Evolutionary conservation across 2,797 vertebrate species (phyloP).

Genomic region (Nannoperca obscura): DNA sequence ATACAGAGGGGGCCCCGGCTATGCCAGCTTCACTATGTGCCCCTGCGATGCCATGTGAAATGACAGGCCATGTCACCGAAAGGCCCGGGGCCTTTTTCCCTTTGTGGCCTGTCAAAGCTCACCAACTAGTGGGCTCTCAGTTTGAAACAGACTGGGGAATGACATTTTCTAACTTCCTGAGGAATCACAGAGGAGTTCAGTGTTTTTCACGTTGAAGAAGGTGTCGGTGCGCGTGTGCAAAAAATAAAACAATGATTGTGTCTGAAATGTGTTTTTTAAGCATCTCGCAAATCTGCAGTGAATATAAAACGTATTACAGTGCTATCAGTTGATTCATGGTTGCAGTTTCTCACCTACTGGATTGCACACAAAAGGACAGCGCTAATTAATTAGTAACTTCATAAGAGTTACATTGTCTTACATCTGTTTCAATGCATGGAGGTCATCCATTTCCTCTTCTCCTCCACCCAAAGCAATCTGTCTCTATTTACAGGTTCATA

Average conservation of each 20-base stretch:
- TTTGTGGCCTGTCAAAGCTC: conserved; percentile 85
- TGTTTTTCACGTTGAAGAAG: conserved; percentile 65
- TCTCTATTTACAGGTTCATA: conserved; percentile 44
- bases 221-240: conserved; percentile 44
- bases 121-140: conserved; percentile 78
- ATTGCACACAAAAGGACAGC: conserved; percentile 45
- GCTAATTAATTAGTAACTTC: conserved; percentile 72
- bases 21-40: conserved; percentile 85
- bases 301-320: neutral
- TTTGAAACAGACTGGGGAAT: conserved; percentile 86
- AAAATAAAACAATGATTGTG: conserved; percentile 19
- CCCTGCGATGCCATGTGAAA: conserved; percentile 85
- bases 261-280: conserved; percentile 15
- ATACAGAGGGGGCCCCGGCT: conserved; percentile 74
- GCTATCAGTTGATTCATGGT: conserved; percentile 23
- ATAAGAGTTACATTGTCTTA: conserved; percentile 58
- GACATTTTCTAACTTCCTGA: conserved; percentile 82
- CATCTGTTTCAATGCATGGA: conserved; percentile 72
- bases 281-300: neutral
- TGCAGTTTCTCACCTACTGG: conserved; percentile 41
- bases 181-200: conserved; percentile 69
- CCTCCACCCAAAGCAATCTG: conserved; percentile 76
- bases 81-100: conserved; percentile 82
- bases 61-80: conserved; percentile 86
- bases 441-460: conserved; percentile 53